Base-by-base conservation (phyloP, 2,797 vertebrate species). In the Liparis tanakae region DNA sequence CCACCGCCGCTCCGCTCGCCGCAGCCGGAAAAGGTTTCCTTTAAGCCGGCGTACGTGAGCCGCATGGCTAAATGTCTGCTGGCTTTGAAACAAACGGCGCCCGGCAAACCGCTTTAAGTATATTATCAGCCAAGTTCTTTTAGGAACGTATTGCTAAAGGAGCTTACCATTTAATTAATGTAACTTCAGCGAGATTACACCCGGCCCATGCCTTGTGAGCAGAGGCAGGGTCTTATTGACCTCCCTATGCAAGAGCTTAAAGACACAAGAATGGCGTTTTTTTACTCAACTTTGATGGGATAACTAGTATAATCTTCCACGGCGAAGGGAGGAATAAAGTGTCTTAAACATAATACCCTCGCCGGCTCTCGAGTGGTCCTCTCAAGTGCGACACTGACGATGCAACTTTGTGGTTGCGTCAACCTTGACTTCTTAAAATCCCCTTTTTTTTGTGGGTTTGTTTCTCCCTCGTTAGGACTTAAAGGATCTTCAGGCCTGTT, bases 101-200 rank as follows among this genome's bases (percentile, higher is more conserved):
- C 25, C 25, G 4, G 25, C 25, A 30, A 86, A 88, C 94, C 92
- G 93, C 96, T 95, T 95, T 96, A 97, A 98, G 97, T 97, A 96
- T 96, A 97, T 98, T 97, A 98, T 97, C 96, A 95, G 95, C 93
- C 95, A 94, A 96, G 96, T 97, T 97, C 97, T 97, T 97, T 97
- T 95, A 96, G 94, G 96, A 96, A 95, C 95, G 95, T 95, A 95
- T 96, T 96, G 97, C 97, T 96, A 96, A 97, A 99, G 97, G 95
- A 98, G 97, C 96, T 99, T 98, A 98, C 96, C 96, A 97, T 98
- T 90, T 98, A 97, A 98, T 98, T 97, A 98, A 97, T 98, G 97
- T 98, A 98, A 98, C 96, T 97, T 96, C 94, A 95, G 96, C 93
- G 93, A 97, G 97, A 98, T 97, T 96, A 97, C 97, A 96, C 94